Evolutionary conservation across 2,888 invertebrate genomes (phyloP), one percentile per base, ranked within the genome.

Genomic region (Taphrorychus bicolor): DNA sequence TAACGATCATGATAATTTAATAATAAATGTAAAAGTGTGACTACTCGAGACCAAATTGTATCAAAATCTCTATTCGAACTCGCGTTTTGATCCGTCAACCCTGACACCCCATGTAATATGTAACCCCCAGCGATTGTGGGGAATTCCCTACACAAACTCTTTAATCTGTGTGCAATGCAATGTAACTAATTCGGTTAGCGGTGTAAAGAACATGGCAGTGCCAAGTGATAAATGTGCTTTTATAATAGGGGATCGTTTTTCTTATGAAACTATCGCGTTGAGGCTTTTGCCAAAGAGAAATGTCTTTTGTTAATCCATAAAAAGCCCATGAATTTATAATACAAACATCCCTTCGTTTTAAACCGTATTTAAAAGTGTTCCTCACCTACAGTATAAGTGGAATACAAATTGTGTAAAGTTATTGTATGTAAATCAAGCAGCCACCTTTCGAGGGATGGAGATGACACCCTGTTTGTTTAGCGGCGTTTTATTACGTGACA

Each of bases 101-200:
- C 62, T 71, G 62, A 69, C 70, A 69, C 70, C 70, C 70, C 52
- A 53, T 22, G 21, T 19, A 19, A 19, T 56, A 54, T 51, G 52
- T 48, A 24, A 51, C 57, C 68, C 64, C 42, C 56, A 24, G 19
- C 59, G 17, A 19, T 32, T 54, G 32, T 54, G 41, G 53, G 48
- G 42, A 52, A 51, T 56, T 61, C 65, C 58, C 65, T 49, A 32
- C 21, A 57, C 51, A 67, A 66, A 63, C 59, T 56, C 68, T 65
- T n/a, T 68, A 70, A 70, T 68, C 65, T 68, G 56, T 69, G 63
- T 51, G 70, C 69, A 71, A 58, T 71, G 69, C 69, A 71, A 66
- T 69, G 69, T 66, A 53, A 71, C 70, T 71, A 71, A 71, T 66
- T 68, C 56, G 56, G 68, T 71, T 71, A 71, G 61, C 58, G 53